Conservation (phyloP, 1,140 invertebrate genomes). For the Notospermus geniculatus region DNA sequence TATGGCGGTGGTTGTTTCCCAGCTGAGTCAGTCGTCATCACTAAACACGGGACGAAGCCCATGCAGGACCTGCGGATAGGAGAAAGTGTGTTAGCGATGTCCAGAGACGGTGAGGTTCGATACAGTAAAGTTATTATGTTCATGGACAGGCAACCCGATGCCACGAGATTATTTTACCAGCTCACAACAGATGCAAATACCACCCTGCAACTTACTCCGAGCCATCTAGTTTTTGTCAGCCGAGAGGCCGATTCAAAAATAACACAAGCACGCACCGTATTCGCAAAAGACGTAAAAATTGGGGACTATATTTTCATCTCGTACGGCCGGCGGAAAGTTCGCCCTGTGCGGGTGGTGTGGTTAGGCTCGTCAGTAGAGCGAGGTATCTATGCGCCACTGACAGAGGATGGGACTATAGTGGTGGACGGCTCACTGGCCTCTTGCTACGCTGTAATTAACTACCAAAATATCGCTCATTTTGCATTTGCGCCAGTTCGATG, state of each 20-base stretch:
- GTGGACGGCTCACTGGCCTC: conserved; percentile 89
- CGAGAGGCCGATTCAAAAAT: conserved; percentile 13
- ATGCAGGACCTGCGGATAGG: conserved; percentile 72
- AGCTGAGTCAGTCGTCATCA: conserved; percentile 63
- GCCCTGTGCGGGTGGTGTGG: conserved; percentile 65
- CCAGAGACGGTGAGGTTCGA: conserved; percentile 65
- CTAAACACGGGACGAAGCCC: conserved; percentile 55
- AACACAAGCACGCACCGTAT: conserved; percentile 17
- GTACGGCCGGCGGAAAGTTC: conserved; percentile 7
- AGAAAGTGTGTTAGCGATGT: conserved; percentile 76
- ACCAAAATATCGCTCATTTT: conserved; percentile 79
- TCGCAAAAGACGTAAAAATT: conserved; percentile 52
- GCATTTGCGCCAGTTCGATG: conserved; percentile 77
- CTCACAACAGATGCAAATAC: conserved; percentile 69
- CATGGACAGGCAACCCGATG: conserved; percentile 73
- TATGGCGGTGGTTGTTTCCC: conserved; percentile 82
- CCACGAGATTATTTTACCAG: conserved; percentile 69
- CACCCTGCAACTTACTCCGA: conserved; percentile 76
- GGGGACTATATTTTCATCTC: conserved; percentile 46
- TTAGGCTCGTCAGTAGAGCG: conserved; percentile 61
- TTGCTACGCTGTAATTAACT: conserved; percentile 88
- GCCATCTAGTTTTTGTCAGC: conserved; percentile 70
- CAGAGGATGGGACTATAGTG: conserved; percentile 79
- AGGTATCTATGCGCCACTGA: conserved; percentile 89
- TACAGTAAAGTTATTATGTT: conserved; percentile 88